Evolutionary conservation across 2,113 vertebrate species (phyloP), one percentile per base, ranked within the genome.

Genomic region (Gobius niger): DNA sequence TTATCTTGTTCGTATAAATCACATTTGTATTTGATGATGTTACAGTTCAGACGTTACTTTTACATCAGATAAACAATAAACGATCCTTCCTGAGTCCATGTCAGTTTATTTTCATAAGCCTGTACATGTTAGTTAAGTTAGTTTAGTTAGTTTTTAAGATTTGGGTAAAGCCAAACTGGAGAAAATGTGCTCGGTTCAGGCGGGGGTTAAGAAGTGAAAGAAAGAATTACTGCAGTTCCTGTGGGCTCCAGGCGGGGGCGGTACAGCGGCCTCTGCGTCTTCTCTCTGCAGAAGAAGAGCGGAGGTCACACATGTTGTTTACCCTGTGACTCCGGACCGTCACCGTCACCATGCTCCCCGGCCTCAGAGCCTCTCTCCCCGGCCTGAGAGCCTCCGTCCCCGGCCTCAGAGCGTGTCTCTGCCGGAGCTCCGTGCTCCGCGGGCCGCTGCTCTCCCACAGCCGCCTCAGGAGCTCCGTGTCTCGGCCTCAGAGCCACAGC

Each of bases 401-500:
- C 24, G 24, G 24, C 47, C 47, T 50, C 47, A 50, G 14, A 16
- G 57, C 14, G 14, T 40, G 40, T 40, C 34, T 50, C 40, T 44
- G 13, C 57, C 40, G 40, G 40, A 60, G 24, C 2, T 60, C 40
- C 2, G 1, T 60, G 7, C 1, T 14, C 50, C 54, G 66, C 12
- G 7, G 47, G 72, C 9, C 3, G 6, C n/a, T 11, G 0, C 9
- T 47, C 53, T n/a, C 44, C 51, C 4, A 14, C 0, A 7, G 14
- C 61, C 10, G 65, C 15, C 51, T 13, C 16, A 47, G 24, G 13
- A 49, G 15, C 62, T 5, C 53, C 5, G 4, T 13, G 59, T 41
- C 14, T 15, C 14, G 57, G 34, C 3, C 42, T 46, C 52, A 49
- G 3, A 53, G 10, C 73, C 79, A 57, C 44, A 73, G 63, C 13